Conservation (phyloP, 2,888 invertebrate species). For the Silvanus unidentatus region DNA sequence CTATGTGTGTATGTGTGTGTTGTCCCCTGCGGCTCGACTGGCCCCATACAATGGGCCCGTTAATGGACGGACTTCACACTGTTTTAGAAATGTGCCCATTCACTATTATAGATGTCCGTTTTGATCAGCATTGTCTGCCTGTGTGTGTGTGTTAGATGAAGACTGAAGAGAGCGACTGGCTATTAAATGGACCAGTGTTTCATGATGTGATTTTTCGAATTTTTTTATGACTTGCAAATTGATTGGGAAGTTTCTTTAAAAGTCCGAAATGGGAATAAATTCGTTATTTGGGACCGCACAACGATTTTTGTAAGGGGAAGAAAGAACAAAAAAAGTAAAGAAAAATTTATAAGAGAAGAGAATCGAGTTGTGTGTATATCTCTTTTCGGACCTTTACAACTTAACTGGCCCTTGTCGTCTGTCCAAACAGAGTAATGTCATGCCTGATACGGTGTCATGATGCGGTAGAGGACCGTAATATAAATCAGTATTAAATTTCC, state of each 20-base stretch:
- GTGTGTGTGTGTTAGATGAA: too few relatives aligned
- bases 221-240: too few relatives aligned
- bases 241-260: too few relatives aligned
- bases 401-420: constrained; percentile 34
- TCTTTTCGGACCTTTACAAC: constrained; percentile 33
- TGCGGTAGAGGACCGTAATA: constrained; percentile 12
- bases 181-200: constrained; percentile 24
- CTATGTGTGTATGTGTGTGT: too few relatives aligned
- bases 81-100: constrained; percentile 47
- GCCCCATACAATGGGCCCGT: constrained; percentile 30
- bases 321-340: neutral
- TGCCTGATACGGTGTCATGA: constrained; percentile 22
- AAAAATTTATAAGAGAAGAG: neutral
- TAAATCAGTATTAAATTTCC: constrained; percentile 31
- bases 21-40: constrained; percentile 28
- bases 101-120: constrained; percentile 24
- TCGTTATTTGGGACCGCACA: too few relatives aligned
- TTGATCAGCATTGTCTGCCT: constrained; percentile 30
- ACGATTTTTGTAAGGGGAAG: neutral
- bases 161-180: too few relatives aligned
- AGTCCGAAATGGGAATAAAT: too few relatives aligned
- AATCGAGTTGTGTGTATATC: neutral
- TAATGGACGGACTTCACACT: constrained; percentile 46
- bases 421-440: constrained; percentile 39
- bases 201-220: constrained; percentile 10